Conservation (phyloP, 2,888 invertebrate species). For the Lutraria lutraria region DNA sequence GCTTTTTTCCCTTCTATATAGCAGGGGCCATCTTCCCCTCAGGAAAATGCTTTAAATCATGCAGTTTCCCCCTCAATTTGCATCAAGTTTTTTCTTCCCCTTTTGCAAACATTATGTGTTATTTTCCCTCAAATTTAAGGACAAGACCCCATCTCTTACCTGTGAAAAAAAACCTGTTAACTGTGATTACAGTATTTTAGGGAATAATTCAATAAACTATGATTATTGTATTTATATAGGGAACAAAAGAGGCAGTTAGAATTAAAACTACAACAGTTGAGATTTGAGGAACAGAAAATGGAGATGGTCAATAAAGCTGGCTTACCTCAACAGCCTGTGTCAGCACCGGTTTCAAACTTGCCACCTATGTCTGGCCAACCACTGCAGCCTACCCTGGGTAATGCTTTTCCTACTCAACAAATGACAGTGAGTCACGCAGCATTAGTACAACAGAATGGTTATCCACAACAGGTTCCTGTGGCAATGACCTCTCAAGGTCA, state of each 20-base stretch:
- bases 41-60: too few species aligned
- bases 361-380: constrained; percentile 16
- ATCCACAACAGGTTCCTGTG: background rate
- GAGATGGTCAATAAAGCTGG: constrained; percentile 25
- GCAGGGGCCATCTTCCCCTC: too few species aligned
- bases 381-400: background rate
- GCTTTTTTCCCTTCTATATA: too few species aligned
- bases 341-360: background rate
- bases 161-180: background rate
- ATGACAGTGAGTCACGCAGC: background rate
- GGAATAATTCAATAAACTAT: too few species aligned
- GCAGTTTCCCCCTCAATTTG: too few species aligned
- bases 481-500: constrained; percentile 29
- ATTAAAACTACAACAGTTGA: constrained; percentile 73
- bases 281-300: constrained; percentile 70
- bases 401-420: background rate
- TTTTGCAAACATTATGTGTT: too few species aligned
- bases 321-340: background rate
- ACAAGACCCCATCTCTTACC: too few species aligned
- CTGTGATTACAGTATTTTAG: constrained; percentile 29
- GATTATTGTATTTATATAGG: constrained; percentile 28
- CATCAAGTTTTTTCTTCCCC: too few species aligned
- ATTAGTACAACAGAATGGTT: background rate
- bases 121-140: too few species aligned
- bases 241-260: constrained; percentile 78